Percentiles rank a stretch among this genome's conserved stretches.
These are phyloP conservation scores for Pheosia tremula DNA, from an alignment of 2,888 invertebrate species.

Conservation along the genomic window DNA sequence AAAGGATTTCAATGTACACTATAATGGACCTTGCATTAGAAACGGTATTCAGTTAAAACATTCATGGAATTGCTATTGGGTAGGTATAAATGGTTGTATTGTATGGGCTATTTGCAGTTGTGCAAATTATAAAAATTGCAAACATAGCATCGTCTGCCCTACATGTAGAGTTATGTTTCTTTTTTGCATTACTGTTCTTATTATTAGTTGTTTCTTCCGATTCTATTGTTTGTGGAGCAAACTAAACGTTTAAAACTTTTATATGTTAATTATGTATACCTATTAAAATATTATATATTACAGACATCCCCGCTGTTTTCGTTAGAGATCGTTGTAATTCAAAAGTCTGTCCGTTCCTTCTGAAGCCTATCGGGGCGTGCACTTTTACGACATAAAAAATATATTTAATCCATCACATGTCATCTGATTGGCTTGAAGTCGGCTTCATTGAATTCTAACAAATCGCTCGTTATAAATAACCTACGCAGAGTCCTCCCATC, in stretches of 20 bases:
- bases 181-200: neutral
- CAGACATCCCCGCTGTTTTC: neutral
- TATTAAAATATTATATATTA: neutral
- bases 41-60: slow-evolving; percentile 10
- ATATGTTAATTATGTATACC: too few species aligned
- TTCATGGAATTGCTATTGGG: slow-evolving; percentile 17
- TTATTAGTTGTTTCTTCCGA: neutral
- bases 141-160: slow-evolving; percentile 12
- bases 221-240: neutral
- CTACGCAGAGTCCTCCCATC: neutral
- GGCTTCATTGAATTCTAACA: neutral
- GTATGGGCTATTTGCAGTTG: slow-evolving; percentile 17
- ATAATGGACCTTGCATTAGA: neutral
- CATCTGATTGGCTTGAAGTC: neutral
- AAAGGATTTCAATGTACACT: too few species aligned
- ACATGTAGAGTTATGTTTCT: slow-evolving; percentile 8
- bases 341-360: neutral
- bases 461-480: slow-evolving; percentile 1
- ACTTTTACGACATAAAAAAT: neutral
- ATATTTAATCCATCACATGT: neutral
- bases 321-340: neutral
- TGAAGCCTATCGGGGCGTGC: neutral
- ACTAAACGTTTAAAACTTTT: too few species aligned
- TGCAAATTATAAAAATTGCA: slow-evolving; percentile 26
- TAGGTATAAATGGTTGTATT: slow-evolving; percentile 21